These are phyloP conservation scores for Vanacampus margaritifer DNA, from an alignment of 2,113 vertebrate species.

Conservation along the genomic window DNA sequence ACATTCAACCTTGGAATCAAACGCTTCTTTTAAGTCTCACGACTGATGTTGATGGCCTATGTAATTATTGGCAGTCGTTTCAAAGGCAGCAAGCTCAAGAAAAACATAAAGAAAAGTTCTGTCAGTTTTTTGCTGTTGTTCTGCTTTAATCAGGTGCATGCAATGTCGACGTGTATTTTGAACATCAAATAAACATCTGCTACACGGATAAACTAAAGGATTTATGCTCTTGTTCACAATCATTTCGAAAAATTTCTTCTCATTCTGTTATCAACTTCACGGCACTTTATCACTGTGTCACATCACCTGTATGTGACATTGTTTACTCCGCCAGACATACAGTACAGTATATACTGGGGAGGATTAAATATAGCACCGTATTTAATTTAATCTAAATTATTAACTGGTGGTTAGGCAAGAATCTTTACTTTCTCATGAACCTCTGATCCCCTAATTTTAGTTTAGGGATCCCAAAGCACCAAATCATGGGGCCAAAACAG, in stretches of 20 bases:
- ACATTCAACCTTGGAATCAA: not conserved
- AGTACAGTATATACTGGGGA: not conserved
- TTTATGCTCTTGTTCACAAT: not conserved
- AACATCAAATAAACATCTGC: slow-evolving; percentile 3
- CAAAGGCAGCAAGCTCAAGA: slow-evolving; percentile 3
- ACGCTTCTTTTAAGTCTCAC: not conserved
- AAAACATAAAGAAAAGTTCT: not conserved
- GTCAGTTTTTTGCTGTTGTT: not conserved
- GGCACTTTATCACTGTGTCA: not conserved
- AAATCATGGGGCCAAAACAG: not conserved
- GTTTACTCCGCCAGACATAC: not conserved
- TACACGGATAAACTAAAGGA: not conserved
- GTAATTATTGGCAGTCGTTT: slow-evolving; percentile 16
- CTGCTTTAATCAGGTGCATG: not conserved
- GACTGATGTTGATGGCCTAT: not conserved
- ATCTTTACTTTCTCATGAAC: not conserved
- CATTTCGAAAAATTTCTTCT: not conserved
- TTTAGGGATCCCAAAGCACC: not conserved
- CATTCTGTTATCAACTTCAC: not conserved
- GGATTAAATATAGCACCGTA: not conserved
- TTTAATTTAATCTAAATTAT: not conserved
- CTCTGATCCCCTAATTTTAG: not conserved
- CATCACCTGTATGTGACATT: not conserved
- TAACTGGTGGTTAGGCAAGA: not conserved
- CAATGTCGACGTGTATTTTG: not conserved